These are phyloP conservation scores for Euschistus heros DNA, from an alignment of 1,140 invertebrate genomes.

Conservation along the genomic window DNA sequence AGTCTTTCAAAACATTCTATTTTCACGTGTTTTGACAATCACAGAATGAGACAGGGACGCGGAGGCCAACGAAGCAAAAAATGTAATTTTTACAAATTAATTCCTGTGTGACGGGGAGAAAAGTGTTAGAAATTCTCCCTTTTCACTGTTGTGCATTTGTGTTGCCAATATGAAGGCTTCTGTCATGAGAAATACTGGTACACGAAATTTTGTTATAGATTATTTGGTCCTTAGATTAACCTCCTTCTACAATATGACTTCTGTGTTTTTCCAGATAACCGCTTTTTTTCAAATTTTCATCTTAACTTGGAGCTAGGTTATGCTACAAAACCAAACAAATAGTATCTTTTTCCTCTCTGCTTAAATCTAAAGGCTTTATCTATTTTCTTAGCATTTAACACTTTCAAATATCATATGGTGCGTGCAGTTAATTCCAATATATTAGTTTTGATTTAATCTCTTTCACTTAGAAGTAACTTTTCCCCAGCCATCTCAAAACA, in stretches of 20 bases:
- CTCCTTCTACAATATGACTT: constrained; percentile 14
- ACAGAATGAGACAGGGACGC: constrained; percentile 42
- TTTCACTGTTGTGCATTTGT: constrained; percentile 20
- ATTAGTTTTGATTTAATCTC: too few species aligned
- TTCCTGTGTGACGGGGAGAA: constrained; percentile 23
- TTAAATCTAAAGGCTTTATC: neutral
- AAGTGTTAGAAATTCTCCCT: constrained; percentile 15
- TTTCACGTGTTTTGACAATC: constrained; percentile 33
- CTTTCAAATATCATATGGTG: too few species aligned
- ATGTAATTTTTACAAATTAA: constrained; percentile 36
- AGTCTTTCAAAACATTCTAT: constrained; percentile 32
- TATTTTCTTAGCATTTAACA: neutral
- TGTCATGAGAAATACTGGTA: constrained; percentile 24
- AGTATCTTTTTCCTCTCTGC: neutral
- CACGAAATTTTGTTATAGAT: constrained; percentile 21
- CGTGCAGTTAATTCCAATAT: too few species aligned
- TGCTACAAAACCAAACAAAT: constrained; percentile 13
- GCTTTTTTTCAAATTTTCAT: constrained; percentile 10
- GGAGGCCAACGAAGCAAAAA: constrained; percentile 40
- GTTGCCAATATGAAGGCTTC: constrained; percentile 23
- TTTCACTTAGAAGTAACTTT: too few species aligned
- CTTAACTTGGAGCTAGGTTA: constrained; percentile 13
- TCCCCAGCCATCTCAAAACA: too few species aligned
- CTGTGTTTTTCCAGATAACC: constrained; percentile 10
- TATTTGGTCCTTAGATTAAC: constrained; percentile 15